Evolutionary conservation across 2,888 invertebrate genomes (phyloP).

Genomic region (Pheosia tremula): DNA sequence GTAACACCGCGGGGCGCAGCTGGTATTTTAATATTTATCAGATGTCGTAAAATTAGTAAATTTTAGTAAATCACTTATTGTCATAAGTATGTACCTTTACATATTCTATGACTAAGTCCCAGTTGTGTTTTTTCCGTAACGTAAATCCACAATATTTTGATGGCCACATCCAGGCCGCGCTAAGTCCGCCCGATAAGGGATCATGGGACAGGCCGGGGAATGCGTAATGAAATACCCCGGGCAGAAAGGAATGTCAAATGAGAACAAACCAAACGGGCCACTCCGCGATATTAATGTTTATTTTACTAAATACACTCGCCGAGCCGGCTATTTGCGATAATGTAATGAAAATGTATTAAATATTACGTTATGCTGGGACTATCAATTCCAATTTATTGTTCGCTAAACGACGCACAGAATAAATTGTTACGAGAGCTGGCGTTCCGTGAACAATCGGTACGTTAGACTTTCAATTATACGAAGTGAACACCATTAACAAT

Average conservation of each 20-base stretch:
- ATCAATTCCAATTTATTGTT: background rate
- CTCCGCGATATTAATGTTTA: slow-evolving; percentile 54
- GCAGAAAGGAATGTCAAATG: slow-evolving; percentile 58
- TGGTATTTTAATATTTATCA: too few species aligned
- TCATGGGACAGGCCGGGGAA: slow-evolving; percentile 39
- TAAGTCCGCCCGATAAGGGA: slow-evolving; percentile 20
- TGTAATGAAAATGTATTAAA: background rate
- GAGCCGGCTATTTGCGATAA: slow-evolving; percentile 2
- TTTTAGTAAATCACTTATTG: too few species aligned
- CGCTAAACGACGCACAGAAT: background rate
- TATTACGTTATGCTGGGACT: background rate
- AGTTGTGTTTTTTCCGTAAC: background rate
- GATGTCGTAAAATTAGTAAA: too few species aligned
- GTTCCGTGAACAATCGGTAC: too few species aligned
- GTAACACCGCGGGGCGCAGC: too few species aligned
- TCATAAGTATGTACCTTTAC: too few species aligned
- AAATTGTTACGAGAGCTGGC: background rate
- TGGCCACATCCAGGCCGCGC: background rate
- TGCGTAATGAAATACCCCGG: slow-evolving; percentile 59
- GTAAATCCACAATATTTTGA: background rate
- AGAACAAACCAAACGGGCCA: slow-evolving; percentile 48
- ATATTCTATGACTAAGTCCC: too few species aligned
- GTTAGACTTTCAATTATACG: background rate
- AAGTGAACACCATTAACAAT: too few species aligned
- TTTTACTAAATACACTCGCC: slow-evolving; percentile 48